Conservation (phyloP, 2,113 vertebrate species). For the Pteruthius melanotis region DNA sequence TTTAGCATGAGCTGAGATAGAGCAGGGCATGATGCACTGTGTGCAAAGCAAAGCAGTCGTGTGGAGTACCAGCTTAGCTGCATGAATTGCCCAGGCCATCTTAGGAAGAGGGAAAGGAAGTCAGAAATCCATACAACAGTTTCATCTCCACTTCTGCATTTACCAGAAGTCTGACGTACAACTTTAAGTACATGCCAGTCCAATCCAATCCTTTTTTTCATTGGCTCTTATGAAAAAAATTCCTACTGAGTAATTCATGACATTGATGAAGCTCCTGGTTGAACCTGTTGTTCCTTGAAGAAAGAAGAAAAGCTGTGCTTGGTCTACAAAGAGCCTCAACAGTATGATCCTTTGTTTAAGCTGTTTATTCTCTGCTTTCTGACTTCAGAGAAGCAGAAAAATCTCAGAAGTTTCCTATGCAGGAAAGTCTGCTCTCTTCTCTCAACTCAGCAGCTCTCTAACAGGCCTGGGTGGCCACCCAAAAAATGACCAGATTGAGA, state of each 20-base stretch:
- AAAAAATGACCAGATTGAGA: not conserved
- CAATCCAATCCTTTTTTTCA: not conserved
- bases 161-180: not conserved
- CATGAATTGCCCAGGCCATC: not conserved
- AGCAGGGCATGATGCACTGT: not conserved
- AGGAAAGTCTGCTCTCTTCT: not conserved
- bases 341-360: not conserved
- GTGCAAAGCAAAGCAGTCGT: not conserved
- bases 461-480: not conserved
- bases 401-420: not conserved
- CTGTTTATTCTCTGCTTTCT: not conserved
- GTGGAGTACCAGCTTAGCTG: not conserved
- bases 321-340: not conserved
- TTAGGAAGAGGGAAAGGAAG: not conserved
- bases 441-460: not conserved
- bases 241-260: not conserved
- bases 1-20: not conserved
- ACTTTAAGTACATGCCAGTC: not conserved
- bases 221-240: not conserved
- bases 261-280: not conserved
- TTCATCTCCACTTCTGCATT: not conserved
- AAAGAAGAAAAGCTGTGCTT: not conserved
- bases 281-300: not conserved
- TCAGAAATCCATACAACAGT: not conserved
- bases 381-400: not conserved